A percentile compares a stretch with the other conserved stretches of the same genome.
Evolutionary conservation across 2,888 invertebrate species (phyloP).

Genomic region (Keiferia lycopersicella): DNA sequence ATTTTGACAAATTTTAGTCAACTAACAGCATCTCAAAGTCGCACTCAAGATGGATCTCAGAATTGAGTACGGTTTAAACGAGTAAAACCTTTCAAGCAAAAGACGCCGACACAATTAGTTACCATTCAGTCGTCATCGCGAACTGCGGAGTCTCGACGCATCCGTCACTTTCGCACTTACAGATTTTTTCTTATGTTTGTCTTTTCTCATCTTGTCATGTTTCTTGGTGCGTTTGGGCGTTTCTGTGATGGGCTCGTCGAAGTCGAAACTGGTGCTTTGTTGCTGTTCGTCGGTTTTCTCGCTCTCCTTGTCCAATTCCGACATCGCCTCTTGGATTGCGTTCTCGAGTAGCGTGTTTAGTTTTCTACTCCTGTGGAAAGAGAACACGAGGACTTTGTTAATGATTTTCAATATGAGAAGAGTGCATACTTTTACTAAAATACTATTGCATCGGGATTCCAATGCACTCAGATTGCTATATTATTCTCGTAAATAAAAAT

Average conservation of each 20-base stretch:
- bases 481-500: too few relatives aligned
- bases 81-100: too few relatives aligned
- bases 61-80: too few relatives aligned
- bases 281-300: conserved; percentile 44
- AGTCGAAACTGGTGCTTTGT: conserved; percentile 26
- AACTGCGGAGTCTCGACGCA: conserved; percentile 74
- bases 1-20: too few relatives aligned
- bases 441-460: too few relatives aligned
- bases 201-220: conserved; percentile 53
- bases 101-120: too few relatives aligned
- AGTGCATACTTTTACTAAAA: too few relatives aligned
- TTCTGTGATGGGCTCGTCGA: conserved; percentile 40
- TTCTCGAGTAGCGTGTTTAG: conserved; percentile 93
- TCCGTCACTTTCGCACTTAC: conserved; percentile 55
- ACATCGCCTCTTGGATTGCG: conserved; percentile 96
- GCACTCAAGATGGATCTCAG: too few relatives aligned
- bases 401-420: not conserved
- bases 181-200: conserved; percentile 52
- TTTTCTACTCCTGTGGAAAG: conserved; percentile 90
- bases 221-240: conserved; percentile 54
- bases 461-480: too few relatives aligned
- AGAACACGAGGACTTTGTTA: not conserved
- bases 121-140: conserved; percentile 61
- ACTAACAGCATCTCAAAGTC: too few relatives aligned
- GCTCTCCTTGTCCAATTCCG: conserved; percentile 89